Conservation (phyloP, 2,888 invertebrate genomes). For the Drosophila leonis region DNA sequence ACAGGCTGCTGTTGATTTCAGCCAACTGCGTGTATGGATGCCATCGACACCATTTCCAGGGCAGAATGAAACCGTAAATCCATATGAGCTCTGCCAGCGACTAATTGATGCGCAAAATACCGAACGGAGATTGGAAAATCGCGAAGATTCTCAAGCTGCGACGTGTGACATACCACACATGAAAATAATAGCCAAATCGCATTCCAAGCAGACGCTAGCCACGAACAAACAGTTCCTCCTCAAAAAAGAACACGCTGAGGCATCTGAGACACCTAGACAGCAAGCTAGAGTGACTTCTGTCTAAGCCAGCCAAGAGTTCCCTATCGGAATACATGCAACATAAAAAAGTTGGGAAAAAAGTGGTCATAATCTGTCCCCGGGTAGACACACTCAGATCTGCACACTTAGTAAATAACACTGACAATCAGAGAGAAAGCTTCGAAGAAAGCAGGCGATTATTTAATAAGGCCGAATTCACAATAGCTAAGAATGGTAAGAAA, state of each 20-base stretch:
- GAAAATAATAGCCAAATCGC: neutral
- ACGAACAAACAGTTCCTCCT: neutral
- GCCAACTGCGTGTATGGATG: accelerated
- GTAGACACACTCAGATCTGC: accelerated
- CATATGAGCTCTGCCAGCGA: neutral
- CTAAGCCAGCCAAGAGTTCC: neutral
- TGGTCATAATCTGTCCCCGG: neutral
- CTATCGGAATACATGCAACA: neutral
- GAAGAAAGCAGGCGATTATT: constrained; percentile 45
- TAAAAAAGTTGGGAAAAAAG: neutral
- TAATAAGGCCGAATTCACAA: constrained; percentile 54
- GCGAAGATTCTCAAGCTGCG: neutral
- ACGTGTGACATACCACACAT: too few relatives aligned
- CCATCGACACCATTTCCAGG: neutral
- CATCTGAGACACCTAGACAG: neutral
- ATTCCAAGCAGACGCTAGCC: neutral
- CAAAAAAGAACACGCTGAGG: neutral
- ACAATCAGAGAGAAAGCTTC: constrained; percentile 15
- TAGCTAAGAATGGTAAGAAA: constrained; percentile 34
- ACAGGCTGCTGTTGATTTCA: neutral
- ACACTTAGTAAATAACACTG: neutral
- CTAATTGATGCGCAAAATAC: neutral
- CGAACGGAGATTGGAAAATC: neutral
- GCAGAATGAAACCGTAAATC: neutral
- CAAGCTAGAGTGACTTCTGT: neutral